Evolutionary conservation across 2,888 invertebrate genomes (phyloP), one percentile per base, ranked within the genome.

Genomic region (Yponomeuta evonymella): DNA sequence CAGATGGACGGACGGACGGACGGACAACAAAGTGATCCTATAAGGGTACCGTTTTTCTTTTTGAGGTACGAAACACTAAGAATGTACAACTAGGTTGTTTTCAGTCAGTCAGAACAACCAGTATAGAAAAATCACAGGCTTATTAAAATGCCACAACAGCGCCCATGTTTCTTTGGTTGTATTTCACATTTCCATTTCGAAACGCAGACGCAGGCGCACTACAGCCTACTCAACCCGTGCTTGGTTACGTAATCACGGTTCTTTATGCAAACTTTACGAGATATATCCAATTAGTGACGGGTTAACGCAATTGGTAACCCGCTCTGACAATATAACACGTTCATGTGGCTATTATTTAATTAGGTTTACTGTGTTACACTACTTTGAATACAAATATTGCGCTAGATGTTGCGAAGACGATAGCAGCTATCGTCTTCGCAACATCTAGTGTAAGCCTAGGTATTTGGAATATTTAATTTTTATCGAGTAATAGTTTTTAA

Each of bases 251-350:
- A 29, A 67, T 36, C 15, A 33, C 64, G 10, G 67, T 67, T 67
- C 36, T 67, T 33, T 67, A 33, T 43, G 67, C 67, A 36, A 67
- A 36, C 11, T 67, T 67, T 67, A n/a, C 67, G 9, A 67, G 67
- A 67, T n/a, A 43, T 43, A 67, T 36, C 67, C 67, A 67, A 67
- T 67, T 67, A 67, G 43, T 33, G 29, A 36, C 43, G 33, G 67
- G 67, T 67, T 67, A 67, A 33, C 67, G 36, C 36, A 67, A 58
- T 58, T 58, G 51, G 51, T 58, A 15, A 58, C 51, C 51, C 51
- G 51, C 51, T 12, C 51, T 58, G 15, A 58, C 51, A 58, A 58
- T 58, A 58, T 58, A 58, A 58, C 51, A 58, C 51, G 51, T 58
- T 15, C 15, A 12, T 15, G 15, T 12, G 51, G 51, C 51, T 58